These are phyloP conservation scores for Ornithoptera alexandrae DNA, from an alignment of 2,888 invertebrate genomes.

Conservation along the genomic window DNA sequence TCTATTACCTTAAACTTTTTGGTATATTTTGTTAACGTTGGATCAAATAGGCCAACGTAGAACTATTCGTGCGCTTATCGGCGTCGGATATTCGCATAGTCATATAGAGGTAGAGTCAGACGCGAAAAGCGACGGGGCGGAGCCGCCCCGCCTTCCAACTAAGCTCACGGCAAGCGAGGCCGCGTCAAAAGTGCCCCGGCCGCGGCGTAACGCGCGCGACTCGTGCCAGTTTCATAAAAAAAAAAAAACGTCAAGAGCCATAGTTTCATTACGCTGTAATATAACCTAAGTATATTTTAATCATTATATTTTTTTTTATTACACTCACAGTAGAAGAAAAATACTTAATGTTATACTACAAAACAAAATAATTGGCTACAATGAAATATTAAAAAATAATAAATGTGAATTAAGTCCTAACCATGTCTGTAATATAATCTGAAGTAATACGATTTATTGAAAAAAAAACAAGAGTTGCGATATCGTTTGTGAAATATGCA, in stretches of 20 bases:
- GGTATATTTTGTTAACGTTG: constrained; percentile 2
- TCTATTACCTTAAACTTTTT: no score
- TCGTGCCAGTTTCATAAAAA: constrained; percentile 41
- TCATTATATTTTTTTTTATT: background rate
- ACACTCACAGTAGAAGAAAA: background rate
- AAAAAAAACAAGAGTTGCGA: background rate
- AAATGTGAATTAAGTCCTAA: background rate
- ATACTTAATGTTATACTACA: background rate
- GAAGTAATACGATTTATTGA: background rate
- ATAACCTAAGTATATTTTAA: background rate
- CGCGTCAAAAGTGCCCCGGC: constrained; percentile 74
- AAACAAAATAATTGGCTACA: background rate
- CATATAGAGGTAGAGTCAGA: constrained; percentile 47
- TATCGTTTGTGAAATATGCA: constrained; percentile 4
- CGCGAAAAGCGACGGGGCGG: constrained; percentile 76
- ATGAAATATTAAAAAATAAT: background rate
- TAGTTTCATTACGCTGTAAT: background rate
- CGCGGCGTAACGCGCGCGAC: constrained; percentile 58
- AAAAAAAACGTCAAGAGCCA: constrained; percentile 48
- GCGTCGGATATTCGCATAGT: constrained; percentile 11
- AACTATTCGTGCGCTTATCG: constrained; percentile 20
- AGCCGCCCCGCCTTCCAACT: constrained; percentile 64
- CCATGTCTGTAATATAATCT: background rate
- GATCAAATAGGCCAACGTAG: constrained; percentile 16
- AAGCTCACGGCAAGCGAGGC: constrained; percentile 53